Percentiles rank a stretch among this genome's conserved stretches.
phyloP scores from a whole-genome alignment of 2,113 vertebrate species.

The Sylvilagus bachmani region DNA sequence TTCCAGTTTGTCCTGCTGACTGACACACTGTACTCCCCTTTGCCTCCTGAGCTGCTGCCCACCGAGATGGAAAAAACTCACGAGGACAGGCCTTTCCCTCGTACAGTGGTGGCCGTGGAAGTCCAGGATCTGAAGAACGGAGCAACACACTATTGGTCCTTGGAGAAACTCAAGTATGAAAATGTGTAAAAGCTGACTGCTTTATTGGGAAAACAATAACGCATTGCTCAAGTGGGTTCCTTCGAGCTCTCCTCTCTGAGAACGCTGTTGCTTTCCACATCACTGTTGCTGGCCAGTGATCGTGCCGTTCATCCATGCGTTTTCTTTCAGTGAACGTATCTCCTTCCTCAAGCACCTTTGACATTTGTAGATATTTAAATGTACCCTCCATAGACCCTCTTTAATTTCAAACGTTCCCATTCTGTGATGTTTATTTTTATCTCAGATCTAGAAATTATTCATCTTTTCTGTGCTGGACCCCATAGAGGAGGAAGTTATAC shows the following conservation, averaged over 20 bases:
- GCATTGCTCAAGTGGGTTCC: background rate
- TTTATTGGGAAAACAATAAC: conserved; percentile 15
- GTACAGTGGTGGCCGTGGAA: conserved; percentile 97
- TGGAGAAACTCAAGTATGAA: conserved; percentile 97
- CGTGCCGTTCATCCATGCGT: background rate
- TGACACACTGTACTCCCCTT: conserved; percentile 96
- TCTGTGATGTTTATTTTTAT: background rate
- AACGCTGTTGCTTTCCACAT: background rate
- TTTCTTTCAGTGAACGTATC: background rate
- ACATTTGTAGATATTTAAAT: background rate
- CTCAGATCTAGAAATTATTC: background rate
- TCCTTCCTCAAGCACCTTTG: background rate
- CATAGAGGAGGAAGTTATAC: background rate
- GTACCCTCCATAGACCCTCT: background rate
- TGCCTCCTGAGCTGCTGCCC: conserved; percentile 95
- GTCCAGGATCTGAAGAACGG: conserved; percentile 99
- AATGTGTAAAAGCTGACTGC: background rate
- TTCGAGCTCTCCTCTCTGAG: background rate
- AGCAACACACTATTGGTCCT: conserved; percentile 98
- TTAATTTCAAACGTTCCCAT: conserved; percentile 22
- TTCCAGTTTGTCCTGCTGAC: conserved; percentile 99
- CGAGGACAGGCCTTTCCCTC: conserved; percentile 92
- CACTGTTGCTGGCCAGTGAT: background rate
- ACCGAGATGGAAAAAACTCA: conserved; percentile 91
- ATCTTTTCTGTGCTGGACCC: background rate